Base-by-base conservation (phyloP, 1,140 invertebrate genomes). In the Belonocnema kinseyi region DNA sequence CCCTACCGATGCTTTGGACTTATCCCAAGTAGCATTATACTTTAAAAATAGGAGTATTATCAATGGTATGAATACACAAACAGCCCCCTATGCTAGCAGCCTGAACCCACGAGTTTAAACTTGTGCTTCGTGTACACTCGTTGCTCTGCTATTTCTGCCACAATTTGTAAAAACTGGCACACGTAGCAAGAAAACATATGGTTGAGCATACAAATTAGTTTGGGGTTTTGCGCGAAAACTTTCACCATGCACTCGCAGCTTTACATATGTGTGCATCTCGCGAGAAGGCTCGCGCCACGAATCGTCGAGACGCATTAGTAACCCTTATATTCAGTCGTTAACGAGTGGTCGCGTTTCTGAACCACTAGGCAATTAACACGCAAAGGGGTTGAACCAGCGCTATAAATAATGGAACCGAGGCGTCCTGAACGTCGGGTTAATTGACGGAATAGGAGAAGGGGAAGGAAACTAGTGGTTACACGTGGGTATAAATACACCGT, bases 261-360 rank as follows among this genome's bases (percentile, higher is more conserved):
- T 3, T 79, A 81, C 78, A 80, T 81, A 71, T 71, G 78, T 58
- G 76, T 74, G 74, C 77, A 61, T 73, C 58, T 71, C 78, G 75
- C 80, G 80, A 85, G 86, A 81, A 77, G 73, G 79, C 79, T 82
- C 78, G 85, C 76, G 83, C 77, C 77, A 80, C 79, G 79, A 82
- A 78, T 83, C 79, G 77, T 16, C 50, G 58, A 26, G 70, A 56
- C 71, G 46, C 74, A 75, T 76, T 79, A 80, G 54, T 75, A 80
- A 82, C 70, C 74, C 79, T 84, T 81, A 80, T 77, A 80, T 82
- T 80, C 72, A 73, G 75, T 84, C 83, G 81, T 84, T 84, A 84
- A 84, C 74, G 79, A 84, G 77, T 82, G 82, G 79, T 84, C 81
- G 81, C 77, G 79, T 75, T 72, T 33, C 52, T 74, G 78, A 52